Percentiles rank a stretch among this genome's conserved stretches.
These are phyloP conservation scores for Chlorops oryzae DNA, from an alignment of 1,140 invertebrate genomes.

Conservation along the genomic window DNA sequence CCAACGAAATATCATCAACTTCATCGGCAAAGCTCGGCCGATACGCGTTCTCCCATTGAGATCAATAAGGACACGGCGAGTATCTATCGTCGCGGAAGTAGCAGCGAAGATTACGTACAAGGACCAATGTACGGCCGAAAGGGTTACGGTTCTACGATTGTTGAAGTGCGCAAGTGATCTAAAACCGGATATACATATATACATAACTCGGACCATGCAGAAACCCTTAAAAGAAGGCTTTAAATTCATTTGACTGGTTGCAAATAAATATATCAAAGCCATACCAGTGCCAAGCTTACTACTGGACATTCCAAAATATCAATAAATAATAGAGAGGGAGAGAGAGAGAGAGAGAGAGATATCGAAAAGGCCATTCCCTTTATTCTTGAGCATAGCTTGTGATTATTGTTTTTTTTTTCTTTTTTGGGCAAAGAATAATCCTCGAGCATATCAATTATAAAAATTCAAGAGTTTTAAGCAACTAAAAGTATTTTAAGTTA, in stretches of 20 bases:
- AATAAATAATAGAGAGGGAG: too few species aligned
- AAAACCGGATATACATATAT: slow-evolving; percentile 20
- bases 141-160: slow-evolving; percentile 17
- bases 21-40: slow-evolving; percentile 32
- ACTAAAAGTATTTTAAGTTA: too few species aligned
- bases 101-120: slow-evolving; percentile 63
- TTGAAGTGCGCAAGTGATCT: slow-evolving; percentile 24
- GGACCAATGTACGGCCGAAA: slow-evolving; percentile 50
- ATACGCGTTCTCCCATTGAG: slow-evolving; percentile 37
- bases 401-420: too few species aligned
- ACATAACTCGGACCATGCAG: background rate
- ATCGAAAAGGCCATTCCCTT: too few species aligned
- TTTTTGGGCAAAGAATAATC: too few species aligned
- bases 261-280: slow-evolving; percentile 45
- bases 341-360: too few species aligned
- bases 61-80: slow-evolving; percentile 47
- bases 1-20: slow-evolving; percentile 38
- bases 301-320: too few species aligned
- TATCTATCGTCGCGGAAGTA: slow-evolving; percentile 54
- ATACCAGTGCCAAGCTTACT: too few species aligned
- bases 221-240: slow-evolving; percentile 25
- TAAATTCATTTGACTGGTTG: slow-evolving; percentile 46
- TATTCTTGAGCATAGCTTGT: too few species aligned
- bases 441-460: too few species aligned
- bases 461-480: too few species aligned